Conservation (phyloP, 2,113 vertebrate genomes). For the Silurus glanis region DNA sequence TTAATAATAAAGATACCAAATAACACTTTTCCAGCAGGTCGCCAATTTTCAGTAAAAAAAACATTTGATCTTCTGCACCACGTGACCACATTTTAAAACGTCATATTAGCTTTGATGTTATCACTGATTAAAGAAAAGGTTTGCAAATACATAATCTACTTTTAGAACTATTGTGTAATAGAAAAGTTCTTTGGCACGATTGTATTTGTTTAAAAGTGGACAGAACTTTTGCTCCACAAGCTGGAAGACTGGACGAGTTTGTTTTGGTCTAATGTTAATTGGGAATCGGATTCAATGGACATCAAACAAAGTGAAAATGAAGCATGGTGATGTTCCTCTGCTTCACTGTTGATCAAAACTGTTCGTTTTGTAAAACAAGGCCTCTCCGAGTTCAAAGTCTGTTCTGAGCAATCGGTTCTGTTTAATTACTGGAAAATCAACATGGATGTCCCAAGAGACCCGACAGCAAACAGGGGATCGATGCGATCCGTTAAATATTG, state of each 20-base stretch:
- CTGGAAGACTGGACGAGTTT: not conserved
- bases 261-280: not conserved
- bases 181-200: not conserved
- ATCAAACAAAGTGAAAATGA: not conserved
- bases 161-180: not conserved
- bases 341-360: slow-evolving; percentile 8
- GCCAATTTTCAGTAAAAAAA: no score
- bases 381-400: slow-evolving; percentile 54
- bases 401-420: slow-evolving; percentile 39
- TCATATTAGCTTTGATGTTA: not conserved
- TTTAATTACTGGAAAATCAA: slow-evolving; percentile 55
- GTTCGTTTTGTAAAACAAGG: slow-evolving; percentile 24
- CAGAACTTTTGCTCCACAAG: not conserved
- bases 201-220: not conserved
- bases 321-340: not conserved
- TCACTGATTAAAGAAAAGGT: not conserved
- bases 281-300: not conserved
- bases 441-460: slow-evolving; percentile 23
- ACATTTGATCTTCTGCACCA: not conserved
- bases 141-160: not conserved
- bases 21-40: no score
- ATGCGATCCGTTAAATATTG: not conserved
- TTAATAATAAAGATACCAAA: not conserved
- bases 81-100: not conserved
- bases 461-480: not conserved